Evolutionary conservation across 2,888 invertebrate species (phyloP).

Genomic region (Petrolisthes manimaculis): DNA sequence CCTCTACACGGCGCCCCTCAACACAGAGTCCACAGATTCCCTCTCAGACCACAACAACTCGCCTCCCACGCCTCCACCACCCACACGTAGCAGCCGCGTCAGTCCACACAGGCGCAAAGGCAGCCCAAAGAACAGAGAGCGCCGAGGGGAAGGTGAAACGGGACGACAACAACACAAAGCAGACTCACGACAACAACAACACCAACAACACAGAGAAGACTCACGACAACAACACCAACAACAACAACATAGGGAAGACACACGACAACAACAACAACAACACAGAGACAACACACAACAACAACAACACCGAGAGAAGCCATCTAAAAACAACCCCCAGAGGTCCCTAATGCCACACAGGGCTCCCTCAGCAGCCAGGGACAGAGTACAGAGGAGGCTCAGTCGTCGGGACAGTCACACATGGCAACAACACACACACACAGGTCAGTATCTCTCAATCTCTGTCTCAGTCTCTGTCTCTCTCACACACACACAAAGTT

Average conservation of each 20-base stretch:
- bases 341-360: too few relatives aligned
- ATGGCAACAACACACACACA: neutral
- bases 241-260: neutral
- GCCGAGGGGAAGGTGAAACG: neutral
- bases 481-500: neutral
- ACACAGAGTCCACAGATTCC: constrained; percentile 40
- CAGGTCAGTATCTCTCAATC: neutral
- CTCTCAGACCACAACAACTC: constrained; percentile 5
- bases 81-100: constrained; percentile 24
- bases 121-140: neutral
- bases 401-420: constrained; percentile 31
- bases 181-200: neutral
- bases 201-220: neutral
- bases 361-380: neutral
- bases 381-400: neutral
- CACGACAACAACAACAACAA: neutral
- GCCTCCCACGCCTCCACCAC: constrained; percentile 2
- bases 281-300: too few relatives aligned
- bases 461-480: neutral
- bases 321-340: too few relatives aligned
- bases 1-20: constrained; percentile 7
- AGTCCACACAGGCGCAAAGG: neutral
- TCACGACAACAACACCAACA: neutral
- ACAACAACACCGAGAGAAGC: too few relatives aligned
- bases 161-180: neutral